A percentile compares a stretch with the other conserved stretches of the same genome.
phyloP scores from a whole-genome alignment of 2,797 vertebrate genomes.

The Argentina silus region DNA sequence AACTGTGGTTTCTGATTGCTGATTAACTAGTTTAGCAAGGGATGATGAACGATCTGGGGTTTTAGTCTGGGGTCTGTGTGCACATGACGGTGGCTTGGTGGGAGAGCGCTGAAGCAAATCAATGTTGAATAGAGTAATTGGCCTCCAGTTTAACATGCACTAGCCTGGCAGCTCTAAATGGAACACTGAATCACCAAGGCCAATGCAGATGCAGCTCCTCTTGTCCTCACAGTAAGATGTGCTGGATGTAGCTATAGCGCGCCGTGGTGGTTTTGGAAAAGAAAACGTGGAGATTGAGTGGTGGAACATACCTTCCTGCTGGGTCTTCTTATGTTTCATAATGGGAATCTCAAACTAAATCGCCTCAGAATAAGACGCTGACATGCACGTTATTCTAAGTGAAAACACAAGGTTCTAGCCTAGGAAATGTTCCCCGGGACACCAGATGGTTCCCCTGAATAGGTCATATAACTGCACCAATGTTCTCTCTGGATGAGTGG shows the following conservation, averaged over 20 bases:
- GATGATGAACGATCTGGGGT: constrained; percentile 72
- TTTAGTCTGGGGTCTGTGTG: constrained; percentile 57
- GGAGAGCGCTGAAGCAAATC: constrained; percentile 62
- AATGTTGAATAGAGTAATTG: constrained; percentile 65
- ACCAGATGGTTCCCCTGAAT: constrained; percentile 40
- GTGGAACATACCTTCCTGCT: constrained; percentile 65
- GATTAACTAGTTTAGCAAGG: constrained; percentile 62
- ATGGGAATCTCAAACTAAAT: constrained; percentile 63
- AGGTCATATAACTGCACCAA: constrained; percentile 33
- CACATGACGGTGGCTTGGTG: constrained; percentile 60
- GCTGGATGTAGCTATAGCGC: neutral
- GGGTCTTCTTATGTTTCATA: constrained; percentile 63
- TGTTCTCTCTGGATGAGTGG: constrained; percentile 47
- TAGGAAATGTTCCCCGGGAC: constrained; percentile 39
- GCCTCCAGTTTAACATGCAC: constrained; percentile 63
- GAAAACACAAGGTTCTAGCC: constrained; percentile 56
- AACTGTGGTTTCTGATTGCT: constrained; percentile 61
- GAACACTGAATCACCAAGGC: constrained; percentile 56
- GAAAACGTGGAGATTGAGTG: constrained; percentile 58
- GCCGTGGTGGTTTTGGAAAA: constrained; percentile 66
- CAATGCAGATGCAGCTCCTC: constrained; percentile 56
- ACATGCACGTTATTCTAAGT: constrained; percentile 55
- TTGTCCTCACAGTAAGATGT: constrained; percentile 47
- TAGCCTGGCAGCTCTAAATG: constrained; percentile 56
- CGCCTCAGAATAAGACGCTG: constrained; percentile 56